phyloP scores from a whole-genome alignment of 1,140 invertebrate species.

The Camponotus vicinus region DNA sequence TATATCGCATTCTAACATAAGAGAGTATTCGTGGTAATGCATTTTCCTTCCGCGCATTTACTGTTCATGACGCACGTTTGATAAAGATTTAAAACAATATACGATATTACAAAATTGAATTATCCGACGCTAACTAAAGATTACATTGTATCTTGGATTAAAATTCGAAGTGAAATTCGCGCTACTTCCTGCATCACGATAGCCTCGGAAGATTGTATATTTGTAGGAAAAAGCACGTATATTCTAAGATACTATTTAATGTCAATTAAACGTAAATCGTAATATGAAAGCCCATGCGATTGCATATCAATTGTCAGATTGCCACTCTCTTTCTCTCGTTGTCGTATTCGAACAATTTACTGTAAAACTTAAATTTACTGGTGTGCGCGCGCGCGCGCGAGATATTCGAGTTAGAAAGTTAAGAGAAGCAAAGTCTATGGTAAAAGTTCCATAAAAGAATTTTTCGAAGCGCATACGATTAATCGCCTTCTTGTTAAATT shows the following conservation, averaged over 20 bases:
- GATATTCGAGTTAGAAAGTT: constrained; percentile 29
- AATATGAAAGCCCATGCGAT: not conserved
- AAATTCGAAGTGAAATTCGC: constrained; percentile 65
- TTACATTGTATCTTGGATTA: constrained; percentile 27
- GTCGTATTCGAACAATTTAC: constrained; percentile 25
- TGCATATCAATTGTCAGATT: not conserved
- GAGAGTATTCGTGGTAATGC: not conserved
- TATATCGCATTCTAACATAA: not conserved
- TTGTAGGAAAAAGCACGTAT: not conserved
- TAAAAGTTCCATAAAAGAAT: constrained; percentile 46
- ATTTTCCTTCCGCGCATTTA: constrained; percentile 35
- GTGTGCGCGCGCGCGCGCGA: not conserved
- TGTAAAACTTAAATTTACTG: constrained; percentile 18
- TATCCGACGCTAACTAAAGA: constrained; percentile 28
- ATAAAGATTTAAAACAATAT: constrained; percentile 38
- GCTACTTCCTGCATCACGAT: constrained; percentile 54
- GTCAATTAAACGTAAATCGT: constrained; percentile 23
- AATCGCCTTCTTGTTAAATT: constrained; percentile 25
- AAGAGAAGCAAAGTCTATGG: constrained; percentile 5
- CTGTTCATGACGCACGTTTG: constrained; percentile 44
- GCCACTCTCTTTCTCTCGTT: constrained; percentile 17
- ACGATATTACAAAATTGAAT: constrained; percentile 24
- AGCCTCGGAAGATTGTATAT: constrained; percentile 23
- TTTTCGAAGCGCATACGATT: constrained; percentile 33
- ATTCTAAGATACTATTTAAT: not conserved